phyloP scores from a whole-genome alignment of 2,888 invertebrate species.

The Apamea anceps region DNA sequence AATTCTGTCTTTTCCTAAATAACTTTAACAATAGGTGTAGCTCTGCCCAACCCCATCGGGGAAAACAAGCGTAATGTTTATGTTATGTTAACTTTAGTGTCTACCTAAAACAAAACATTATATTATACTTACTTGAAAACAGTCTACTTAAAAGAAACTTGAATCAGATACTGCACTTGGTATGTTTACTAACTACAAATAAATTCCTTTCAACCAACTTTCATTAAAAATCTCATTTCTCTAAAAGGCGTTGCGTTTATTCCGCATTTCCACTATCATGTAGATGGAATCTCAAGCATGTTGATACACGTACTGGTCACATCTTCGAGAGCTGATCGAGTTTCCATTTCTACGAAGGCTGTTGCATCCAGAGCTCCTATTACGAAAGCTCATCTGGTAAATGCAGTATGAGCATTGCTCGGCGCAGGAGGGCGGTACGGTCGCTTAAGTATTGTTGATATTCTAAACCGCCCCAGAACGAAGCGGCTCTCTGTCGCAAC shows the following conservation, averaged over 20 bases:
- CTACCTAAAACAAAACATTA: not conserved
- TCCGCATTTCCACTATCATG: conserved; percentile 52
- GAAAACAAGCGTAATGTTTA: not conserved
- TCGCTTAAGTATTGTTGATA: conserved; percentile 86
- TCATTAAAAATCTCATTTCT: conserved; percentile 54
- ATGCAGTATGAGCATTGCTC: conserved; percentile 79
- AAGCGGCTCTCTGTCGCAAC: conserved; percentile 80
- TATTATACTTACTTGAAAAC: not conserved
- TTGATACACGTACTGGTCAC: conserved; percentile 57
- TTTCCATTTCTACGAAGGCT: conserved; percentile 75
- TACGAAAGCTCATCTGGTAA: conserved; percentile 86
- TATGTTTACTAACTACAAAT: conserved; percentile 9
- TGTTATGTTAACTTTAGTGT: not conserved
- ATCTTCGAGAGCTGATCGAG: conserved; percentile 77
- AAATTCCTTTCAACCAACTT: conserved; percentile 31
- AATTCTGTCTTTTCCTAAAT: too few species aligned
- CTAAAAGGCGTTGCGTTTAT: conserved; percentile 54
- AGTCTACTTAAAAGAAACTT: not conserved
- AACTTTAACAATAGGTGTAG: not conserved
- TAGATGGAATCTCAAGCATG: conserved; percentile 59
- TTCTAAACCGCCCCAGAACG: conserved; percentile 84
- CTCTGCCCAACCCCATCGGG: too few species aligned
- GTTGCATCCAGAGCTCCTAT: conserved; percentile 80
- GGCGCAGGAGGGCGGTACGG: conserved; percentile 76
- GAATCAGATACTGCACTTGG: too few species aligned